Base-by-base conservation (phyloP, 2,888 invertebrate genomes). In the Synanthedon myopaeformis region DNA sequence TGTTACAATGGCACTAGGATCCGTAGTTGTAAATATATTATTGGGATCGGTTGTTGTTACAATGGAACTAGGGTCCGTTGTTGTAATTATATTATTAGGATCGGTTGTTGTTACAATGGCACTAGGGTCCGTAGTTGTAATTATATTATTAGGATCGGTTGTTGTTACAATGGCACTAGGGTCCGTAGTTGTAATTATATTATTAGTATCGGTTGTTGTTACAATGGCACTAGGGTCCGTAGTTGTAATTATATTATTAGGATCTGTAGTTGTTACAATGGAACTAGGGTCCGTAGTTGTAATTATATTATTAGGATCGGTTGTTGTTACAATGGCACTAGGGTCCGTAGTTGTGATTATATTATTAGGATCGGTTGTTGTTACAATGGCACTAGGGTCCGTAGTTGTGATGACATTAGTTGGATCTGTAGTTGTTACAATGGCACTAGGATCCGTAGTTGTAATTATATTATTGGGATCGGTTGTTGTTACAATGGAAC, bases 121-220 rank as follows among this genome's bases (percentile, higher is more conserved):
- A 10, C 53, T 52, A 19, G 52, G 51, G 8, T 55, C 57, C 6
- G 51, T 45, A 0, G 54, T 52, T 6, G 51, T 51, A 41, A 42
- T 52, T n/a, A 54, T 49, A 17, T 14, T 45, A 14, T 51, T 51
- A 5, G 49, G 52, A 6, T 51, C 51, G 4, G 58, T 54, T 0
- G 54, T 52, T 6, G 51, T 51, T 45, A 42, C 54, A 14, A 54
- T 52, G 13, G 14, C 49, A 13, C 56, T 54, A 41, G 57, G 53
- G 1, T 53, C 51, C 8, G 51, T 51, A 5, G 42, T 53, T 8
- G 35, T 51, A 3, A 54, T 52, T 19, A 35, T 28, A 35, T 35
- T 35, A 10, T 6, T 35, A 3, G 35, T 8, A 10, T 35, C 35
- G 10, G 35, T 35, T 35, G 35, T 35, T 35, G 35, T 10, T n/a